Percentiles rank a stretch among this genome's conserved stretches.
Conservation (phyloP, 2,113 vertebrate genomes). For the Sciurus niger region DNA sequence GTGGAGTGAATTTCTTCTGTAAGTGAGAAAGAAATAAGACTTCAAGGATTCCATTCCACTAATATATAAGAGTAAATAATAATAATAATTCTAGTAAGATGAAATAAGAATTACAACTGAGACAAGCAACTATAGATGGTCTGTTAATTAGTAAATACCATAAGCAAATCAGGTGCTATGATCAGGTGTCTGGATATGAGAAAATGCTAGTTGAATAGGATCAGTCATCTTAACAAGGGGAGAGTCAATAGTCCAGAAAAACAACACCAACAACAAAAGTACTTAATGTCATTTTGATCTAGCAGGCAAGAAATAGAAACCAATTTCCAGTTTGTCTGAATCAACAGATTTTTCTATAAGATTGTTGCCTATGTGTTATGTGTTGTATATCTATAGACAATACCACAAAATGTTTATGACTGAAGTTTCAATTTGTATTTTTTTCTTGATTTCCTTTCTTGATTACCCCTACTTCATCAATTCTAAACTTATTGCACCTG, state of each 20-base stretch:
- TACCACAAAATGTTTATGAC: neutral
- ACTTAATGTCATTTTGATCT: neutral
- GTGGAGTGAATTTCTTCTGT: neutral
- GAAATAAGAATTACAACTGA: slow-evolving; percentile 24
- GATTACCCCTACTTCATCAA: neutral
- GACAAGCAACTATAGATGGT: neutral
- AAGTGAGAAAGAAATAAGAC: neutral
- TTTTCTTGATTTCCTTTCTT: neutral
- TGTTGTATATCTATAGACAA: neutral
- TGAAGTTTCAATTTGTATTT: slow-evolving; percentile 22
- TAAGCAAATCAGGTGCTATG: neutral
- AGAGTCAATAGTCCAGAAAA: neutral
- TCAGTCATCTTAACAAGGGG: neutral
- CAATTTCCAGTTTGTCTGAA: neutral
- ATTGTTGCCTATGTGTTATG: neutral
- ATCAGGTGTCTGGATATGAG: neutral
- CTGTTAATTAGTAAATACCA: neutral
- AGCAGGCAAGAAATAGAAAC: neutral
- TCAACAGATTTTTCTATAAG: neutral
- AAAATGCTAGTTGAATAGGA: slow-evolving; percentile 5
- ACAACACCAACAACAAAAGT: neutral
- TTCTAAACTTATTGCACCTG: neutral
- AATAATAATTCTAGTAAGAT: neutral
- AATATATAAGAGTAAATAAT: neutral
- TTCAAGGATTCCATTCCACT: neutral